These are phyloP conservation scores for Orthonyx spaldingii DNA, from an alignment of 2,113 vertebrate genomes.

Conservation along the genomic window DNA sequence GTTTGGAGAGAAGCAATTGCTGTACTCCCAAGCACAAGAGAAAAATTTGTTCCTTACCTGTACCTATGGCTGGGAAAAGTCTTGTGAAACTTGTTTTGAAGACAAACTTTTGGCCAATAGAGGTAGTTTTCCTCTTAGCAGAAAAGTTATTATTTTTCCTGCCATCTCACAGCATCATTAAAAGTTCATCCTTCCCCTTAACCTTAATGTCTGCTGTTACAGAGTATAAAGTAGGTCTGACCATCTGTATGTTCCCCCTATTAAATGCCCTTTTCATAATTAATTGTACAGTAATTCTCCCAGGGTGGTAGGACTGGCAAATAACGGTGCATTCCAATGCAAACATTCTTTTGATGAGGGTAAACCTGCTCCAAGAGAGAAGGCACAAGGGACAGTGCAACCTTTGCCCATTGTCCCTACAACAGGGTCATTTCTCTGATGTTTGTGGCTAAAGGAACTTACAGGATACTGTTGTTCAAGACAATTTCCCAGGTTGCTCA, in stretches of 20 bases:
- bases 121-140: background rate
- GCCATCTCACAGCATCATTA: background rate
- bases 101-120: background rate
- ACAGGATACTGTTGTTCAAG: background rate
- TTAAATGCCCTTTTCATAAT: background rate
- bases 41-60: background rate
- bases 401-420: background rate
- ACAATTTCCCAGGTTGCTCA: background rate
- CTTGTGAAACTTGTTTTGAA: background rate
- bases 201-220: background rate
- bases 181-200: background rate
- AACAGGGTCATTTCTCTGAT: accelerated
- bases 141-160: background rate
- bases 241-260: background rate
- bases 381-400: background rate
- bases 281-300: background rate
- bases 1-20: background rate
- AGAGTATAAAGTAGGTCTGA: background rate
- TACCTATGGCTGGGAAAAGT: background rate
- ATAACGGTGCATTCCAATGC: background rate
- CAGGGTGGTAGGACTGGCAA: background rate
- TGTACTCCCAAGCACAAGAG: background rate
- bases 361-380: background rate
- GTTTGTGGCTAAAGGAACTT: background rate
- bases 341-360: background rate